Conservation (phyloP, 2,113 vertebrate species). For the Chloebia gouldiae region DNA sequence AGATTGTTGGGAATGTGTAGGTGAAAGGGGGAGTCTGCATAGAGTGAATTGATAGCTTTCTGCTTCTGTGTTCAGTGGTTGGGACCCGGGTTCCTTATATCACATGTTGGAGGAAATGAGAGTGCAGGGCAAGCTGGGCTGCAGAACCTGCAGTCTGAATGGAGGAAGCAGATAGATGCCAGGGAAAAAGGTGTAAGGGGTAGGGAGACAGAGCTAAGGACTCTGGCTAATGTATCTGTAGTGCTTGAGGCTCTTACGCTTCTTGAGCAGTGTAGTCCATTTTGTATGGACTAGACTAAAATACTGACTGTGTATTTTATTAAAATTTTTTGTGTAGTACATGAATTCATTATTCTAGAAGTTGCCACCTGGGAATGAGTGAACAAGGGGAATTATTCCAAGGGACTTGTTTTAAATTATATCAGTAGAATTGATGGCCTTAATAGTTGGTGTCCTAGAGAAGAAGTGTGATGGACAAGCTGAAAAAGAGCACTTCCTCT, state of each 20-base stretch:
- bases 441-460: not conserved
- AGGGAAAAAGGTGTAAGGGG: not conserved
- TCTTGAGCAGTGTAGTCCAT: not conserved
- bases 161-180: not conserved
- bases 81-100: rapidly evolving
- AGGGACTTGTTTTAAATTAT: not conserved
- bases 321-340: not conserved
- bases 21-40: not conserved
- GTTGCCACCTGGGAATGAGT: not conserved
- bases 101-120: not conserved
- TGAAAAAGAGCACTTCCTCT: not conserved
- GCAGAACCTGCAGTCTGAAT: not conserved
- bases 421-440: rapidly evolving
- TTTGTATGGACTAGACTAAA: not conserved
- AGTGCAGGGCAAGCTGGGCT: not conserved
- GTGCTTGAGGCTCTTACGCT: rapidly evolving
- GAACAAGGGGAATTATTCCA: not conserved
- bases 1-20: not conserved
- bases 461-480: not conserved
- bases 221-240: not conserved
- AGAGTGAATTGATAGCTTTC: rapidly evolving
- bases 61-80: not conserved
- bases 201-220: not conserved
- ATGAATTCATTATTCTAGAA: rapidly evolving
- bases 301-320: not conserved